Conservation (phyloP, 1,140 invertebrate species). For the Drosophila pseudoobscura region DNA sequence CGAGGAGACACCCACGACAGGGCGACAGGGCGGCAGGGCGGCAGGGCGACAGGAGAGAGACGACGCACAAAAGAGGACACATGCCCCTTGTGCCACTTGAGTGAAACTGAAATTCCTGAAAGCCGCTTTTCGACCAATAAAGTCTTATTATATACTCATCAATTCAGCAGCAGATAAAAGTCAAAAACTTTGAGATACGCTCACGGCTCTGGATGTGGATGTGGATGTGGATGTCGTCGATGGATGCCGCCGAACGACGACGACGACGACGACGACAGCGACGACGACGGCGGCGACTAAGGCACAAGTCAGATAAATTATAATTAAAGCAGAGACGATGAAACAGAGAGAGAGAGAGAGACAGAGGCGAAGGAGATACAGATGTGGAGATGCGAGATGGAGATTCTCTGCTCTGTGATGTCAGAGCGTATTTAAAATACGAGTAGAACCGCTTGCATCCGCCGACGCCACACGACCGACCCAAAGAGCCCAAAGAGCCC, state of each 20-base stretch:
- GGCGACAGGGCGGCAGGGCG: constrained; percentile 12
- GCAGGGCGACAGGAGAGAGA: constrained; percentile 18
- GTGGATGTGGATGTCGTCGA: constrained; percentile 46
- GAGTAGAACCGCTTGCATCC: constrained; percentile 78
- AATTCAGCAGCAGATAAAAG: constrained; percentile 82
- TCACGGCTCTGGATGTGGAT: constrained; percentile 43
- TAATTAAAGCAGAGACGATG: constrained; percentile 80
- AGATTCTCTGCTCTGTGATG: constrained; percentile 55
- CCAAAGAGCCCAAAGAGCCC: constrained; percentile 49
- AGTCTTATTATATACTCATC: constrained; percentile 82
- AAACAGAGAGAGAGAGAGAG: constrained; percentile 13
- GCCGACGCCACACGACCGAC: constrained; percentile 69
- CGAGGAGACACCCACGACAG: constrained; percentile 42
- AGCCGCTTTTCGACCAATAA: constrained; percentile 77
- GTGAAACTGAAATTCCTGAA: constrained; percentile 54
- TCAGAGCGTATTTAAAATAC: constrained; percentile 81
- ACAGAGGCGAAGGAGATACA: constrained; percentile 7
- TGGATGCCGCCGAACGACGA: constrained; percentile 5
- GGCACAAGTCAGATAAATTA: constrained; percentile 79
- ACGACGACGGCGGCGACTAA: constrained; percentile 37
- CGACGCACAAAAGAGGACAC: constrained; percentile 1
- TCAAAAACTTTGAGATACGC: constrained; percentile 80
- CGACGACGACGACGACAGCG: constrained; percentile 1
- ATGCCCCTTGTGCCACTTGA: constrained; percentile 34
- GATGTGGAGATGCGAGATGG: constrained; percentile 14